Conservation (phyloP, 2,888 invertebrate species). For the Ormyrus rosae region DNA sequence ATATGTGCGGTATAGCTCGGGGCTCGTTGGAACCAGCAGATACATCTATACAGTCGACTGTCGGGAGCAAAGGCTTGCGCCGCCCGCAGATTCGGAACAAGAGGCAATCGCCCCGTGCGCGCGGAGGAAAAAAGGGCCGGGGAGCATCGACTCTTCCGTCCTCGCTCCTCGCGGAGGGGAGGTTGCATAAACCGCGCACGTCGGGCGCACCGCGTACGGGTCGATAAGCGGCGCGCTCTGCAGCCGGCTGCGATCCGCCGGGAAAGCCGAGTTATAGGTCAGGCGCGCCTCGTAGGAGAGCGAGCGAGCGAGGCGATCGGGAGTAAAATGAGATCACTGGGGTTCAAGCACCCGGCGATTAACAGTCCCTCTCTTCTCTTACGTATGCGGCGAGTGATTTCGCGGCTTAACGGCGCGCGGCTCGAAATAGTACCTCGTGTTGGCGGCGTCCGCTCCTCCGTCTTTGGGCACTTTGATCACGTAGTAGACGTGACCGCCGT, state of each 20-base stretch:
- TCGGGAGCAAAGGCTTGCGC: slow-evolving; percentile 11
- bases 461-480: slow-evolving; percentile 81
- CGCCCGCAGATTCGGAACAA: slow-evolving; percentile 35
- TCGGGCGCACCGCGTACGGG: not conserved
- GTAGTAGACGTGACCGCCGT: slow-evolving; percentile 84
- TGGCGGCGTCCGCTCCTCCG: slow-evolving; percentile 61
- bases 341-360: too few species aligned
- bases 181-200: too few species aligned
- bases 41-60: too few species aligned
- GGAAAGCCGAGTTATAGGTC: too few species aligned
- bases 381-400: not conserved
- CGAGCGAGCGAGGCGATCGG: too few species aligned
- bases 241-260: not conserved
- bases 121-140: not conserved
- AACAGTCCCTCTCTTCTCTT: too few species aligned
- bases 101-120: not conserved
- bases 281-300: too few species aligned
- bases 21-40: too few species aligned
- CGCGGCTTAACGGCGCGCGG: not conserved
- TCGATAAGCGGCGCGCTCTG: slow-evolving; percentile 40
- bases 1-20: too few species aligned
- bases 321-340: too few species aligned
- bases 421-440: slow-evolving; percentile 69
- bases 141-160: slow-evolving; percentile 24
- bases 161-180: not conserved